Conservation (phyloP, 1,140 invertebrate genomes). For the Coboldia fuscipes region DNA sequence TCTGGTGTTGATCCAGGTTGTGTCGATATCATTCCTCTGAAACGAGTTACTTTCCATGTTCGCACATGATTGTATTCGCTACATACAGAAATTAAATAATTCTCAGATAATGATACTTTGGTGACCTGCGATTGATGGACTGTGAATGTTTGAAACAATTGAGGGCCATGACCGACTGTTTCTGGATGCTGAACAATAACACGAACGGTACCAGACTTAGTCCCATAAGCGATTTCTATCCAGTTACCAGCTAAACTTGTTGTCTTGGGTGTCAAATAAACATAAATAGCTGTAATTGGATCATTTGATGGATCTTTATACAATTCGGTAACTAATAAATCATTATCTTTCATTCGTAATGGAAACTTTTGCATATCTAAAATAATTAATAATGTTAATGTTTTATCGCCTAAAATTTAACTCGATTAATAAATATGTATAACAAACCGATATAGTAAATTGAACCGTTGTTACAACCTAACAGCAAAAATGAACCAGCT, state of each 20-base stretch:
- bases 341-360: slow-evolving; percentile 95
- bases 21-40: slow-evolving; percentile 91
- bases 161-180: slow-evolving; percentile 91
- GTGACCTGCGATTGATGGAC: slow-evolving; percentile 92
- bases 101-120: slow-evolving; percentile 89
- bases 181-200: slow-evolving; percentile 98
- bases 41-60: slow-evolving; percentile 89
- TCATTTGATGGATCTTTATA: slow-evolving; percentile 88
- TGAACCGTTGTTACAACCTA: slow-evolving; percentile 89
- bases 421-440: slow-evolving; percentile 1
- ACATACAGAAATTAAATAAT: slow-evolving; percentile 91
- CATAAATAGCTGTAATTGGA: slow-evolving; percentile 93
- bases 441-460: slow-evolving; percentile 87
- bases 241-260: slow-evolving; percentile 96
- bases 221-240: slow-evolving; percentile 99
- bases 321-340: slow-evolving; percentile 88
- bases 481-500: slow-evolving; percentile 80
- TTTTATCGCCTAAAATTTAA: no score
- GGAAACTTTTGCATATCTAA: slow-evolving; percentile 99
- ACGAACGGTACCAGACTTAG: slow-evolving; percentile 79
- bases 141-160: slow-evolving; percentile 94
- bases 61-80: slow-evolving; percentile 95
- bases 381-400: no score
- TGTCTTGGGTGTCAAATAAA: slow-evolving; percentile 86
- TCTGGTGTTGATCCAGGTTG: slow-evolving; percentile 92